Evolutionary conservation across 2,888 invertebrate genomes (phyloP).

Genomic region (Tetranychus truncatus): DNA sequence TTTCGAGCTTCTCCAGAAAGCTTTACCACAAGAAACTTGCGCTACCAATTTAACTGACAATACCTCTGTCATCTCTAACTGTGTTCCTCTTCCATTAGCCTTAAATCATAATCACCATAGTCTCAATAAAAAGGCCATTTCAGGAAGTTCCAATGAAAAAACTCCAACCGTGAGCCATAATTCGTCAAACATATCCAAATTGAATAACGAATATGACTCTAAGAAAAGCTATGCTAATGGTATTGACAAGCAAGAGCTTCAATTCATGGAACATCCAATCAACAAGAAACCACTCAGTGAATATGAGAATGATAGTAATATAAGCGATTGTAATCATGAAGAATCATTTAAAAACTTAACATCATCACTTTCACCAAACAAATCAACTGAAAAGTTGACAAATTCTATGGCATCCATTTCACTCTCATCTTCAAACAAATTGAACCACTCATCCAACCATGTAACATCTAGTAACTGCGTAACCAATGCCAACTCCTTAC

Average conservation of each 20-base stretch:
- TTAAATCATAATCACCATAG: constrained; percentile 15
- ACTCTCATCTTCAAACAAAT: constrained; percentile 9
- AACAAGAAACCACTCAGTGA: constrained; percentile 30
- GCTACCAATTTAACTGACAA: constrained; percentile 18
- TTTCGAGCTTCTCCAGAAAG: constrained; percentile 72
- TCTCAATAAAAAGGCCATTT: constrained; percentile 13
- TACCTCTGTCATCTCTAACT: neutral
- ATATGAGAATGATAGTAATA: constrained; percentile 38
- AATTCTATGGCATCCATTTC: constrained; percentile 3
- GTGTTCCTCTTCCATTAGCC: neutral
- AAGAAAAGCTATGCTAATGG: constrained; percentile 12
- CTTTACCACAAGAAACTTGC: constrained; percentile 51
- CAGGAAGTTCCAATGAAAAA: neutral
- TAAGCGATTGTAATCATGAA: constrained; percentile 24
- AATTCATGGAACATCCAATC: constrained; percentile 36
- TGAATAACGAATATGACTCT: constrained; percentile 12
- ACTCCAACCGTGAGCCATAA: neutral
- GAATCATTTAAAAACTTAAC: constrained; percentile 17
- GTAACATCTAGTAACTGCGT: neutral
- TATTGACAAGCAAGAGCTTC: constrained; percentile 25
- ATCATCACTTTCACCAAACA: constrained; percentile 12
- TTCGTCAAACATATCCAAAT: neutral
- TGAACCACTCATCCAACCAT: constrained; percentile 5
- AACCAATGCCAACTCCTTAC: constrained; percentile 8
- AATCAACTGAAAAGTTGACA: constrained; percentile 1